Evolutionary conservation across 2,888 invertebrate species (phyloP).

Genomic region (Scaptomyza caliginosa): DNA sequence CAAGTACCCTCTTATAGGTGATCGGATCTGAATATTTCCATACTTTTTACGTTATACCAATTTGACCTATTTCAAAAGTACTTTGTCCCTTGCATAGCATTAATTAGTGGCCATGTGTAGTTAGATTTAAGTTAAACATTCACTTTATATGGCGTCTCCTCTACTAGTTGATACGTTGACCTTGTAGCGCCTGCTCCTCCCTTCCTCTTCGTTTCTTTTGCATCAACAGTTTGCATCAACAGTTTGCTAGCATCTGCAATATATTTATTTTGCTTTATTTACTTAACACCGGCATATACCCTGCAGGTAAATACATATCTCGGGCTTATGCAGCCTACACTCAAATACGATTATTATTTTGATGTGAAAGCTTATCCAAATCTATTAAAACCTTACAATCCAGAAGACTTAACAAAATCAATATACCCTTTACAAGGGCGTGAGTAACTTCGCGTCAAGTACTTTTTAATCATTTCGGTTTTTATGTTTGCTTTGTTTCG

Average conservation of each 20-base stretch:
- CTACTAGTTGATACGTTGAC: conserved; percentile 72
- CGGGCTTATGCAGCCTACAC: not conserved
- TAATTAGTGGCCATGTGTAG: conserved; percentile 49
- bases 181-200: conserved; percentile 54
- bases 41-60: not conserved
- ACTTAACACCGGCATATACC: conserved; percentile 61
- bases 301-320: conserved; percentile 3
- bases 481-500: conserved; percentile 15
- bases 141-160: conserved; percentile 66
- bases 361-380: not conserved
- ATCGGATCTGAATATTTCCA: not conserved
- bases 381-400: not conserved
- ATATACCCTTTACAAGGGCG: too few relatives aligned
- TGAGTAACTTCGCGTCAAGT: not conserved
- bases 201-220: not conserved
- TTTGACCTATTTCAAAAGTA: not conserved
- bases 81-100: conserved; percentile 57
- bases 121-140: conserved; percentile 53
- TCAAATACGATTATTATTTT: not conserved
- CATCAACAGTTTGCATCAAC: conserved; percentile 33
- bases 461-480: not conserved
- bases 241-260: conserved; percentile 70
- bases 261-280: conserved; percentile 69
- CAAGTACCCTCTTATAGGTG: not conserved
- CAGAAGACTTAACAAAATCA: too few relatives aligned